Percentiles rank a stretch among this genome's conserved stretches.
Conservation (phyloP, 1,140 invertebrate species). For the Lepidotrigona ventralis region DNA sequence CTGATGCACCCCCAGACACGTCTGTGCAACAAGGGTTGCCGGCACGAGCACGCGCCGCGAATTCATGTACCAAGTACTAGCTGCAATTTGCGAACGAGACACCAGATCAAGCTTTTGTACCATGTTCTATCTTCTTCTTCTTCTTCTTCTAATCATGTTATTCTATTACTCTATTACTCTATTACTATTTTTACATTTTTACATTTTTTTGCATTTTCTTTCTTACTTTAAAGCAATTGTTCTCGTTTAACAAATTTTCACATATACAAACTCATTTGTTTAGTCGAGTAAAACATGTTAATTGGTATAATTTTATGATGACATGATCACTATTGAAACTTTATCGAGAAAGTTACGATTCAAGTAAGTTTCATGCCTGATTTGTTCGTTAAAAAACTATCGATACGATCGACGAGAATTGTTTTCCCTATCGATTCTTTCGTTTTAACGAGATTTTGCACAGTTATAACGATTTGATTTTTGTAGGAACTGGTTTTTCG, state of each 20-base stretch:
- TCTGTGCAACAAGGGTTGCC: conserved; percentile 1
- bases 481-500: conserved; percentile 14
- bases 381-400: neutral
- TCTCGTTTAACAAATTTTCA: neutral
- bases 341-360: neutral
- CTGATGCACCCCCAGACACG: conserved; percentile 16
- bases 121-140: neutral
- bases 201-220: neutral
- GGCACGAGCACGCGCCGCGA: conserved; percentile 17
- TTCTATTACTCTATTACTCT: too few species aligned
- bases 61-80: conserved; percentile 23
- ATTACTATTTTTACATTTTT: neutral
- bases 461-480: neutral
- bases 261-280: too few species aligned
- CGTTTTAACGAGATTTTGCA: neutral
- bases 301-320: neutral
- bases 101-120: conserved; percentile 36
- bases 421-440: neutral
- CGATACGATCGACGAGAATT: neutral
- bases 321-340: too few species aligned
- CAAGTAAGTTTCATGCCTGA: neutral
- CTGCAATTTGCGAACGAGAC: conserved; percentile 53
- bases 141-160: neutral
- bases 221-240: neutral
- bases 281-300: neutral